These are phyloP conservation scores for Plecturocebus donacophilus DNA, from an alignment of 2,113 vertebrate genomes.

Conservation along the genomic window DNA sequence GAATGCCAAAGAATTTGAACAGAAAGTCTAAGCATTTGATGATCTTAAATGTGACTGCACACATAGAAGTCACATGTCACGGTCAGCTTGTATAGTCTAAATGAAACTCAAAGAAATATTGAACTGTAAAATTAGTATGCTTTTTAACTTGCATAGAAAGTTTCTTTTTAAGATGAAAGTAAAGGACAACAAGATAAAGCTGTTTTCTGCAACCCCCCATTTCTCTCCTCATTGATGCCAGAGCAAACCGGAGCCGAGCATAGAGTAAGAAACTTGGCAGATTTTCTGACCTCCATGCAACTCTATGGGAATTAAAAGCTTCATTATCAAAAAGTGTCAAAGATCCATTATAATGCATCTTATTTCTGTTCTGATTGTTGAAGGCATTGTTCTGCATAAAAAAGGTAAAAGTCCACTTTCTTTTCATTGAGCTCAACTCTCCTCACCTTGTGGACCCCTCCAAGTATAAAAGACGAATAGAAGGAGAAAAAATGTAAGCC, in stretches of 20 bases:
- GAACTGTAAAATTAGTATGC: neutral
- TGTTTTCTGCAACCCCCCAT: slow-evolving; percentile 49
- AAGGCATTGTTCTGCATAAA: slow-evolving; percentile 58
- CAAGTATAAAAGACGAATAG: neutral
- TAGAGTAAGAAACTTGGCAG: slow-evolving; percentile 50
- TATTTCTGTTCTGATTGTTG: slow-evolving; percentile 66
- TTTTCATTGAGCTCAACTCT: neutral
- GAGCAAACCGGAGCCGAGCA: slow-evolving; percentile 46
- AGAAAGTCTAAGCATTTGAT: neutral
- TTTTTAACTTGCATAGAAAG: neutral
- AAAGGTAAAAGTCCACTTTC: slow-evolving; percentile 56
- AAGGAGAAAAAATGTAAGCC: neutral
- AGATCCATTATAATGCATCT: slow-evolving; percentile 62
- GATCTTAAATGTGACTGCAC: neutral
- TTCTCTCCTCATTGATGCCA: slow-evolving; percentile 64
- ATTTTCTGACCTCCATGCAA: slow-evolving; percentile 48
- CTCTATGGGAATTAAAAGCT: slow-evolving; percentile 61
- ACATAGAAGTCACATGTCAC: neutral
- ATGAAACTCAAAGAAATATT: neutral
- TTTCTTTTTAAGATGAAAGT: neutral
- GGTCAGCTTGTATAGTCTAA: neutral
- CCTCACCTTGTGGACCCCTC: neutral
- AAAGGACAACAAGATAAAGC: neutral
- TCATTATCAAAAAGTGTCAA: slow-evolving; percentile 49
- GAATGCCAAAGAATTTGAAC: neutral